Percentiles rank a stretch among this genome's conserved stretches.
Conservation (phyloP, 2,888 invertebrate genomes). For the Hydroisotoma schaefferi region DNA sequence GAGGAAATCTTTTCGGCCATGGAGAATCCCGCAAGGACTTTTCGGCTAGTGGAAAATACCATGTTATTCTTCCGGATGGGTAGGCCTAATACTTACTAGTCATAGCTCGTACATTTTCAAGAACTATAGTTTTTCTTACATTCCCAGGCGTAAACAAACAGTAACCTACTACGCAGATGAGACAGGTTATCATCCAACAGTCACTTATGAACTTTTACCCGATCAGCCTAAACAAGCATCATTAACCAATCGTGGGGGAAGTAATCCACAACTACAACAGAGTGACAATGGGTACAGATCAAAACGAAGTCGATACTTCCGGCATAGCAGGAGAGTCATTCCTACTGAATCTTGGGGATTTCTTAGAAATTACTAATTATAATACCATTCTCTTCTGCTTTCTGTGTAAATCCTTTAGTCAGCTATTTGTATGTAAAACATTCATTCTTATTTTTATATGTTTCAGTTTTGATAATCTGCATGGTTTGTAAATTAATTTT, state of each 20-base stretch:
- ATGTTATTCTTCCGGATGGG: slow-evolving; percentile 40
- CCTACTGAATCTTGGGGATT: too few relatives aligned
- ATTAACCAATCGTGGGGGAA: not conserved
- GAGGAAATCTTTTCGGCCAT: slow-evolving; percentile 40
- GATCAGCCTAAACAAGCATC: too few relatives aligned
- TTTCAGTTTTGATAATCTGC: too few relatives aligned
- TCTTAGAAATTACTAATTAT: too few relatives aligned
- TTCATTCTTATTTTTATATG: too few relatives aligned
- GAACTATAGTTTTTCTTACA: slow-evolving; percentile 2
- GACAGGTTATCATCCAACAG: slow-evolving; percentile 38
- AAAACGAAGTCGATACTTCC: slow-evolving; percentile 1
- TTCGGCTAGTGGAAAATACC: slow-evolving; percentile 35
- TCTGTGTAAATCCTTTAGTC: too few relatives aligned
- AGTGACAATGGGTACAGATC: slow-evolving; percentile 4
- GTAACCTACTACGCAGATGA: slow-evolving; percentile 40
- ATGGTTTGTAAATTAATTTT: too few relatives aligned
- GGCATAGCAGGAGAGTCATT: slow-evolving; percentile 8
- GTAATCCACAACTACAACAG: not conserved
- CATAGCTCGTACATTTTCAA: not conserved
- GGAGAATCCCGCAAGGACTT: slow-evolving; percentile 30
- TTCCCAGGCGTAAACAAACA: slow-evolving; percentile 21
- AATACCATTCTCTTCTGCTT: too few relatives aligned
- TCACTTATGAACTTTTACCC: slow-evolving; percentile 35
- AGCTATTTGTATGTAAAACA: too few relatives aligned
- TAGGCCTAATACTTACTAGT: slow-evolving; percentile 5